Base-by-base conservation (phyloP, 1,140 invertebrate species). In the Wasmannia auropunctata region DNA sequence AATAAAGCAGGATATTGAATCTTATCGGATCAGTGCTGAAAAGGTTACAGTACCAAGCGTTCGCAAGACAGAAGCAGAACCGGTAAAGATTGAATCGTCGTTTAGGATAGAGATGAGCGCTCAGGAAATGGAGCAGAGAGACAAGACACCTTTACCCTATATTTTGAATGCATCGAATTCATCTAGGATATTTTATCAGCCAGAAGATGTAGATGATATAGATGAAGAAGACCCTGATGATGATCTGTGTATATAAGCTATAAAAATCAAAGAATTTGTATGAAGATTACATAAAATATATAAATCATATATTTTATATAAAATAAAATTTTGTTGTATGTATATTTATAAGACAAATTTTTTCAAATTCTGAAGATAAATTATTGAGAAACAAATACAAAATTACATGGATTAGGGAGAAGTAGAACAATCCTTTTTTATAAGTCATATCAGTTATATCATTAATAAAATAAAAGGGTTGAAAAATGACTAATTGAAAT, bases 181-280 rank as follows among this genome's bases (percentile, higher is more conserved):
- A 77, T 95, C 95, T 10, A 95, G 94, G 86, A 96, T 96, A 69
- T 93, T 95, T 58, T 96, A 96, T 86, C 93, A 93, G 46, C 96
- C 96, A 25, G 96, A 96, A 90, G 92, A 93, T 72, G 86, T 93
- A 34, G 96, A 96, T 91, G 96, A 96, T 92, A 93, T 96, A 6
- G 96, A 96, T 87, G 96, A 96, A 63, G 96, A 96, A 91, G 96
- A 96, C 95, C 96, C 96, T 16, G 96, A 96, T 90, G 94, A 95
- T 91, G 95, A 95, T 90, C 88, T 95, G 60, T 92, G 92, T 88
- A 92, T 95, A 84, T 95, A 90, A 91, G 69, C 65, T 58, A 37
- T 51, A 37, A 40, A 51, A 37, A 11, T 25, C 0, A 19, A 54
- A 40, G 37, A 1, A 69, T 51, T 28, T 67, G 8, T 54, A 83